A percentile compares a stretch with the other conserved stretches of the same genome.
These are phyloP conservation scores for Paralvinella palmiformis DNA, from an alignment of 1,140 invertebrate genomes.

Conservation along the genomic window DNA sequence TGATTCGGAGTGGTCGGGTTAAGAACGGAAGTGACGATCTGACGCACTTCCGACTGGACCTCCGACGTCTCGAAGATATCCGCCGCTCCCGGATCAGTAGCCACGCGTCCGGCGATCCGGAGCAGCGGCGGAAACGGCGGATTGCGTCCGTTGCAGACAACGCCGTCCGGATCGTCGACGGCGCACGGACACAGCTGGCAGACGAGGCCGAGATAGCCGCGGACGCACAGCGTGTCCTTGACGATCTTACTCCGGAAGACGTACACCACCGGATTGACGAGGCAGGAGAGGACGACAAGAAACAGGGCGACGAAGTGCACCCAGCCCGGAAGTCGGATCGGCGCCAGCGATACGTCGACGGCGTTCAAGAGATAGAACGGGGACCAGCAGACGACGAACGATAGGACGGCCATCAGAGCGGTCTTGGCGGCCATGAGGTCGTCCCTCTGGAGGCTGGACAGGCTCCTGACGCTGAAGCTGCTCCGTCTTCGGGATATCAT, in stretches of 20 bases:
- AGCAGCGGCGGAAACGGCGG: no score
- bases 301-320: slow-evolving; percentile 34
- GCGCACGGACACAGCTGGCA: no score
- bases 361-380: slow-evolving; percentile 49
- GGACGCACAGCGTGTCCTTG: no score
- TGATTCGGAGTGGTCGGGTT: no score
- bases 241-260: slow-evolving; percentile 53
- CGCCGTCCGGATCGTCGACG: no score
- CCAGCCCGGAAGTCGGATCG: slow-evolving; percentile 26
- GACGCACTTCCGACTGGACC: no score
- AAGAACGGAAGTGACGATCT: no score
- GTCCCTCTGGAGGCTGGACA: slow-evolving; percentile 51
- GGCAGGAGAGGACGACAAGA: slow-evolving; percentile 44
- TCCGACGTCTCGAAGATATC: no score
- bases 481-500: slow-evolving; percentile 24
- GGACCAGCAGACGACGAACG: slow-evolving; percentile 56
- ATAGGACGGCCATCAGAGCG: slow-evolving; percentile 54
- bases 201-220: no score
- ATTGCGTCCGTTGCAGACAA: no score
- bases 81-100: no score
- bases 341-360: slow-evolving; percentile 27
- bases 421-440: slow-evolving; percentile 57
- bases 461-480: slow-evolving; percentile 41
- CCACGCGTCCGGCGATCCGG: no score
- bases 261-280: slow-evolving; percentile 56